Evolutionary conservation across 1,140 invertebrate genomes (phyloP).

Genomic region (Drosophila subobscura): DNA sequence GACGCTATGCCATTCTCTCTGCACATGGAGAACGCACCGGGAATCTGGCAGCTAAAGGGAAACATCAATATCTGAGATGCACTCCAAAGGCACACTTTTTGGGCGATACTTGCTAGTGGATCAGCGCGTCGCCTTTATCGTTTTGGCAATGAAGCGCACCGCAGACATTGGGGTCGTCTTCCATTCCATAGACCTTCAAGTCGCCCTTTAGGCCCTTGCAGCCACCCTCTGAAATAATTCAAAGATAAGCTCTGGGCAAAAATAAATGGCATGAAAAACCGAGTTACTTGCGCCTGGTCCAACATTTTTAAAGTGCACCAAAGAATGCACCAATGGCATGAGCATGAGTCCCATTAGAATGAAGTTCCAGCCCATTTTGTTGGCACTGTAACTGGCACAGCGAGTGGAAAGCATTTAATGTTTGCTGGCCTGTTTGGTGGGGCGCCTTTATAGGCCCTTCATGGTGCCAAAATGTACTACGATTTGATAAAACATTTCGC

Average conservation of each 20-base stretch:
- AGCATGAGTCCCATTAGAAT: too few species aligned
- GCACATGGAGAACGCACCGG: too few species aligned
- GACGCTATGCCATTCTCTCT: too few species aligned
- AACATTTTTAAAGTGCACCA: conserved; percentile 37
- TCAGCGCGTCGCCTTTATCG: conserved; percentile 16
- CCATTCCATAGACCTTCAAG: conserved; percentile 17
- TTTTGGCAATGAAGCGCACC: conserved; percentile 33
- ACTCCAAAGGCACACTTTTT: too few species aligned
- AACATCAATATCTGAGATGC: too few species aligned
- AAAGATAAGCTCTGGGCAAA: too few species aligned
- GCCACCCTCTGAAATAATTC: conserved; percentile 27
- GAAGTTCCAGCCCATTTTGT: too few species aligned
- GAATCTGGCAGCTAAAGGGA: too few species aligned
- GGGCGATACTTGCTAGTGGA: conserved; percentile 48
- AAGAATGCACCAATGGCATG: not conserved
- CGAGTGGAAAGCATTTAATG: conserved; percentile 3
- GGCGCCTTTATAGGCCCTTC: not conserved
- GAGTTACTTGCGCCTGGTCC: conserved; percentile 20
- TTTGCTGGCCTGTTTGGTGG: too few species aligned
- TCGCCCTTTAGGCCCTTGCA: conserved; percentile 18
- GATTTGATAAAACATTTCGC: too few species aligned
- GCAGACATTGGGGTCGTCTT: conserved; percentile 26
- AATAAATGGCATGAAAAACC: too few species aligned
- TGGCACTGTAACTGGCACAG: not conserved
- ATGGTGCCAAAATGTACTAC: too few species aligned